phyloP scores from a whole-genome alignment of 2,113 vertebrate species.

The Laterallus jamaicensis region DNA sequence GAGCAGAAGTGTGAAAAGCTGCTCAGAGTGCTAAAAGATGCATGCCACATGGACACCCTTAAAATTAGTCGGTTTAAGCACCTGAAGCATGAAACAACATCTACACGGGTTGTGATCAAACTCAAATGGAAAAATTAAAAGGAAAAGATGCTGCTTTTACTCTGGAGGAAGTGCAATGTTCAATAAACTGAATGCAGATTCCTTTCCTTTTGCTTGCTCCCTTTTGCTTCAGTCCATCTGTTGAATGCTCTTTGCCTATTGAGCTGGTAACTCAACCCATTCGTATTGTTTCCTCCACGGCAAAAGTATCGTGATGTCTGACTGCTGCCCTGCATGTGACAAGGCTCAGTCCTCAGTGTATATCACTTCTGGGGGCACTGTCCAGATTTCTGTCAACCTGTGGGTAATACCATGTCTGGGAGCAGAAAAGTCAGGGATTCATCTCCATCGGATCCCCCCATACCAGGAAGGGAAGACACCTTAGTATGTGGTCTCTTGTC shows the following conservation, averaged over 20 bases:
- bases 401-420: background rate
- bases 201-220: background rate
- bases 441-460: background rate
- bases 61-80: constrained; percentile 39
- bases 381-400: background rate
- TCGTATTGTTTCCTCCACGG: background rate
- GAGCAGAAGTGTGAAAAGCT: constrained; percentile 60
- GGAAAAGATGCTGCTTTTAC: background rate
- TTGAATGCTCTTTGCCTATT: background rate
- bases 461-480: background rate
- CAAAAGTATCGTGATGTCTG: background rate
- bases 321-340: background rate
- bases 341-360: background rate
- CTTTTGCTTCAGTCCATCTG: background rate
- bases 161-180: background rate
- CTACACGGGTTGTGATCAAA: background rate
- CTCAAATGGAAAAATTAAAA: constrained; percentile 39
- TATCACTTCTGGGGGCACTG: background rate
- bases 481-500: background rate
- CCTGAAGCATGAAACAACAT: constrained; percentile 46
- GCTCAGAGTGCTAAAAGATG: constrained; percentile 53
- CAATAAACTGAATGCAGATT: background rate
- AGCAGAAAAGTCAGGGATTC: background rate
- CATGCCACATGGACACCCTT: background rate
- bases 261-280: background rate